A percentile compares a stretch with the other conserved stretches of the same genome.
Evolutionary conservation across 1,140 invertebrate genomes (phyloP).

Genomic region (Apis florea): DNA sequence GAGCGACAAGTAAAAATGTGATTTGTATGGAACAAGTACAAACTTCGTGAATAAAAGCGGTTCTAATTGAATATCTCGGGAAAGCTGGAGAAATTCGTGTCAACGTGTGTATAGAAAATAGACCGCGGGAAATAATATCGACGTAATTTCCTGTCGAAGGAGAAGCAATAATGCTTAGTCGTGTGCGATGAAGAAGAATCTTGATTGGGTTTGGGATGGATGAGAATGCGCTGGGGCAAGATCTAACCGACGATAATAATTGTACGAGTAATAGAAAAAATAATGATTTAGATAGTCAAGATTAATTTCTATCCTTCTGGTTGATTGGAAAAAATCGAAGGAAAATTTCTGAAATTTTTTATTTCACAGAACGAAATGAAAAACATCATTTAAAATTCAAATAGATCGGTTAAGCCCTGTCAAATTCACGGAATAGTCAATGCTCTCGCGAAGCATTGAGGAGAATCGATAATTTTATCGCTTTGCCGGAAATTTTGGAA

Average conservation of each 20-base stretch:
- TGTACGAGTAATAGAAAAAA: not conserved
- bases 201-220: not conserved
- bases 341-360: too few relatives aligned
- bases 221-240: not conserved
- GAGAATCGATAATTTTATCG: not conserved
- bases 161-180: not conserved
- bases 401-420: not conserved
- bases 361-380: too few relatives aligned
- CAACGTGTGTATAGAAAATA: constrained; percentile 19
- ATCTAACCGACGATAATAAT: not conserved
- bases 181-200: not conserved
- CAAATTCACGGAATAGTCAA: not conserved
- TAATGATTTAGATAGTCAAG: not conserved
- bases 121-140: constrained; percentile 1
- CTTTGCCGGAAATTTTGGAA: not conserved
- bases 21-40: not conserved
- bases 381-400: too few relatives aligned
- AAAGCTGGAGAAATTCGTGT: not conserved
- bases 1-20: not conserved
- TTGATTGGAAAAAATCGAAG: too few relatives aligned
- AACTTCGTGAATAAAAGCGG: not conserved
- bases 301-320: not conserved
- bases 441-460: not conserved
- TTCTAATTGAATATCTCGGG: not conserved
- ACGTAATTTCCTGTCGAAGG: not conserved